These are phyloP conservation scores for Sipha maydis DNA, from an alignment of 2,888 invertebrate species.

Conservation along the genomic window DNA sequence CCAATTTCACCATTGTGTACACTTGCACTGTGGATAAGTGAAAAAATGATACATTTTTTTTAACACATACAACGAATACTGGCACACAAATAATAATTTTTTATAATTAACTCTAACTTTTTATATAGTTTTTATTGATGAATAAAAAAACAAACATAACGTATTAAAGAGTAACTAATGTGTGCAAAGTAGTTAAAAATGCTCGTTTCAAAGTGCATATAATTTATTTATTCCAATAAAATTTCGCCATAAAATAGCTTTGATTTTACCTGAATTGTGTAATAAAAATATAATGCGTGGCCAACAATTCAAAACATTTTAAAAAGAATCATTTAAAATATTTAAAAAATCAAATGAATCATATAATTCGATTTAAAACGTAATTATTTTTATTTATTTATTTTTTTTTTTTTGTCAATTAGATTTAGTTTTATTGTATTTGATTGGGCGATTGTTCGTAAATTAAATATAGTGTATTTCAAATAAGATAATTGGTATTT, in stretches of 20 bases:
- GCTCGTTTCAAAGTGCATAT: neutral
- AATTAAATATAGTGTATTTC: neutral
- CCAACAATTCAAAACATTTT: neutral
- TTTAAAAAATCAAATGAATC: neutral
- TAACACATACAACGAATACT: conserved; percentile 28
- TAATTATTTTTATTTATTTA: no score
- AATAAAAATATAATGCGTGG: neutral
- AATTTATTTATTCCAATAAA: neutral
- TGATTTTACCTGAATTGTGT: neutral
- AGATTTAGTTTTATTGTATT: neutral
- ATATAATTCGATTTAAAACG: neutral
- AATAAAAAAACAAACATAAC: neutral
- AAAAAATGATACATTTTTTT: conserved; percentile 8
- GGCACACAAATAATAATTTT: neutral
- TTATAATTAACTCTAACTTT: neutral
- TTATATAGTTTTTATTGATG: neutral
- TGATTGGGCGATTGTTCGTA: neutral
- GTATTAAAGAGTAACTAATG: neutral
- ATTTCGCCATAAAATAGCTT: conserved; percentile 8
- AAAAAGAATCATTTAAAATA: neutral
- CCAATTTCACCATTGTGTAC: neutral
- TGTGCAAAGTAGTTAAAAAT: neutral
- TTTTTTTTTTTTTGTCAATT: neutral
- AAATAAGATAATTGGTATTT: no score
- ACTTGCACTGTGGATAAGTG: neutral